A percentile compares a stretch with the other conserved stretches of the same genome.
Evolutionary conservation across 2,888 invertebrate genomes (phyloP).

Genomic region (Galerucella pusilla): DNA sequence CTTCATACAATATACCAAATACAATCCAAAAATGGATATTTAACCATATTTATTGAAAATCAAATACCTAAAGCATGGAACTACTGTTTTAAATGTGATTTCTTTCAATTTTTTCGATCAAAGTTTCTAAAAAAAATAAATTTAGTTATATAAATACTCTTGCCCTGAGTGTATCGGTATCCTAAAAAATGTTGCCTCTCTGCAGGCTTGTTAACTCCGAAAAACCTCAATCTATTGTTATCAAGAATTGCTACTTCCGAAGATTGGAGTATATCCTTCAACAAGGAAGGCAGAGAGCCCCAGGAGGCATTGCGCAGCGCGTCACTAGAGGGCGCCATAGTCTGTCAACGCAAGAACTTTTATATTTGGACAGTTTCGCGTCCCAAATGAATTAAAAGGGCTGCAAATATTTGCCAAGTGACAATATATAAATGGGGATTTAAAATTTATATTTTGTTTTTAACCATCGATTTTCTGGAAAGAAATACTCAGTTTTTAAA

Average conservation of each 20-base stretch:
- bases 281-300: constrained; percentile 37
- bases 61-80: no score
- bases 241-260: constrained; percentile 28
- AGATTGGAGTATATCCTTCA: constrained; percentile 33
- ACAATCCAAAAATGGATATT: no score
- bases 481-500: no score
- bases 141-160: background rate
- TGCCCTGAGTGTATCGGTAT: background rate
- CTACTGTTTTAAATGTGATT: no score
- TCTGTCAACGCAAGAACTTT: constrained; percentile 49
- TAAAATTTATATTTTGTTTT: background rate
- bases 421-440: constrained; percentile 29
- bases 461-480: no score
- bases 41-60: no score
- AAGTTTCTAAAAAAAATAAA: background rate
- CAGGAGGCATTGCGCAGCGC: constrained; percentile 39
- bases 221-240: constrained; percentile 29
- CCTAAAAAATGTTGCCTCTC: background rate
- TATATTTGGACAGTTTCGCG: constrained; percentile 53
- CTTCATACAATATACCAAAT: no score
- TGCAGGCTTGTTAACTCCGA: constrained; percentile 10
- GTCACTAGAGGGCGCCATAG: constrained; percentile 34
- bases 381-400: constrained; percentile 38
- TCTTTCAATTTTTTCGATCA: no score
- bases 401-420: constrained; percentile 21